Percentiles rank a stretch among this genome's conserved stretches.
phyloP scores from a whole-genome alignment of 35 echinoderm and acorn worm species.

The Apostichopus parvimensis region DNA sequence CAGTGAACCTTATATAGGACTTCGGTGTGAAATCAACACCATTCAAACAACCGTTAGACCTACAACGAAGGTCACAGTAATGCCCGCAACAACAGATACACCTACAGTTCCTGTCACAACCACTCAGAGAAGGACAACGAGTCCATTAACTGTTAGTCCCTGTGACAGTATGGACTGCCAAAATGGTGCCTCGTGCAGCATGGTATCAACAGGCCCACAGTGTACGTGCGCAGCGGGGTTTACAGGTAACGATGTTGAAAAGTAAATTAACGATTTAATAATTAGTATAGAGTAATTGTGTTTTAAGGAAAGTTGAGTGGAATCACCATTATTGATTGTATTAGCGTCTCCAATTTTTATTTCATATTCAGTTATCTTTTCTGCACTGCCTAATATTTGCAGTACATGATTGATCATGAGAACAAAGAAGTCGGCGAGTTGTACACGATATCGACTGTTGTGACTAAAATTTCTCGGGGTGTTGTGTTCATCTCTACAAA shows the following conservation, averaged over 20 bases:
- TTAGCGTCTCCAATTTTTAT: too few relatives aligned
- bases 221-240: background rate
- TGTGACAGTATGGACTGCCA: background rate
- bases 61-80: background rate
- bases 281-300: too few relatives aligned
- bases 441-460: too few relatives aligned
- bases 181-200: background rate
- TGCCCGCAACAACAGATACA: background rate
- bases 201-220: background rate
- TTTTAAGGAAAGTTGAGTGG: too few relatives aligned
- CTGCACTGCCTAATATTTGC: too few relatives aligned
- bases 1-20: background rate
- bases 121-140: background rate
- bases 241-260: background rate
- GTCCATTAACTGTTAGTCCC: background rate
- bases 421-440: too few relatives aligned
- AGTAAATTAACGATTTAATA: background rate
- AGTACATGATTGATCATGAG: too few relatives aligned
- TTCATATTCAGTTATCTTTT: too few relatives aligned
- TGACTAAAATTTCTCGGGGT: too few relatives aligned
- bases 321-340: too few relatives aligned
- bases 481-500: too few relatives aligned
- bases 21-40: conserved; percentile 22
- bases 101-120: background rate
- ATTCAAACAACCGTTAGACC: background rate